phyloP scores from a whole-genome alignment of 2,888 invertebrate genomes.

The Oligia strigilis region DNA sequence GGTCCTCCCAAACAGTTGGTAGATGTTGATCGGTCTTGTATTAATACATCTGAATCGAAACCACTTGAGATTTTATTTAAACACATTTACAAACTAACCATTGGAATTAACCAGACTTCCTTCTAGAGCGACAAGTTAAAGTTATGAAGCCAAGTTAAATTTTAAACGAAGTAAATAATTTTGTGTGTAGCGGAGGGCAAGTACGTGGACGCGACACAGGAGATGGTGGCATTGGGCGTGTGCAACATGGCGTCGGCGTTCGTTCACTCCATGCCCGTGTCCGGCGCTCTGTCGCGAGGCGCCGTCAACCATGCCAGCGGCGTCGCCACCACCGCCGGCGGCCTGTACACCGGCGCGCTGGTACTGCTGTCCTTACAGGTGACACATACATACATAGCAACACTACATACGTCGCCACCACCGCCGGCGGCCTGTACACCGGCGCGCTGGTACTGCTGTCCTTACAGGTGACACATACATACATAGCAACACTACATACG shows the following conservation, averaged over 20 bases:
- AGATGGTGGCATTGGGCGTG: slow-evolving; percentile 96
- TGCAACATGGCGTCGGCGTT: slow-evolving; percentile 97
- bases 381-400: neutral
- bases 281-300: slow-evolving; percentile 96
- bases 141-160: neutral
- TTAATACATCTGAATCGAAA: neutral
- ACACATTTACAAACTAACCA: neutral
- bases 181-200: slow-evolving; percentile 92
- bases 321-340: slow-evolving; percentile 95
- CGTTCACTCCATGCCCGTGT: slow-evolving; percentile 97
- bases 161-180: neutral
- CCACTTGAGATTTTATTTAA: neutral
- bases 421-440: slow-evolving; percentile 94
- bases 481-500: no score
- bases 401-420: no score
- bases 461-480: no score
- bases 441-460: slow-evolving; percentile 89
- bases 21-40: neutral
- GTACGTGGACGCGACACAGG: slow-evolving; percentile 97
- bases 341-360: slow-evolving; percentile 94
- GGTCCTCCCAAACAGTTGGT: neutral
- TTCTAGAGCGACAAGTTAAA: neutral
- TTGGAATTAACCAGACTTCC: neutral
- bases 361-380: slow-evolving; percentile 75
- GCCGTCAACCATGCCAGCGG: slow-evolving; percentile 98